Evolutionary conservation across 1,140 invertebrate species (phyloP).

Genomic region (Ditylenchus dipsaci): DNA sequence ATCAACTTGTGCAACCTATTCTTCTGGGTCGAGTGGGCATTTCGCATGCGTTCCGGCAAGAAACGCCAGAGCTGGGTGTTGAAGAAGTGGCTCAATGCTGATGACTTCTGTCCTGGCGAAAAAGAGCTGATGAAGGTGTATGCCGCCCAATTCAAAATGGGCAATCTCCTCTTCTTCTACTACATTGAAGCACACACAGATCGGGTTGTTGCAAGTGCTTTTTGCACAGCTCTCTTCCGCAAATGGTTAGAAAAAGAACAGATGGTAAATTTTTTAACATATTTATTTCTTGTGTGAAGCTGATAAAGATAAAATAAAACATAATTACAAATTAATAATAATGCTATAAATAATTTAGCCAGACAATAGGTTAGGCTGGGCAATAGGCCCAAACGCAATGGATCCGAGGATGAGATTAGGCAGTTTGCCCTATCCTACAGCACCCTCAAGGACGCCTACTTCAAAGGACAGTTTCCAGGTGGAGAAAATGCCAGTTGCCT

Average conservation of each 20-base stretch:
- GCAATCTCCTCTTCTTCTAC: constrained; percentile 30
- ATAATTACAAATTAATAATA: too few relatives aligned
- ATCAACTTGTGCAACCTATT: constrained; percentile 23
- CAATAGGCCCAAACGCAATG: too few relatives aligned
- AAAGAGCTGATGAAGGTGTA: constrained; percentile 18
- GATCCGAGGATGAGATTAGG: too few relatives aligned
- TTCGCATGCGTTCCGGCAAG: constrained; percentile 18
- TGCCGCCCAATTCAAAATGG: constrained; percentile 17
- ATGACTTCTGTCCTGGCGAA: constrained; percentile 21
- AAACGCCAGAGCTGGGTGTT: constrained; percentile 23
- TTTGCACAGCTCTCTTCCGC: constrained; percentile 26
- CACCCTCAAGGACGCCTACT: too few relatives aligned
- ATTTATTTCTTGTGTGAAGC: too few relatives aligned
- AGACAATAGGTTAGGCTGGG: too few relatives aligned
- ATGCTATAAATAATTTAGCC: too few relatives aligned
- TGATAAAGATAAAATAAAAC: too few relatives aligned
- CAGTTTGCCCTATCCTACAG: too few relatives aligned
- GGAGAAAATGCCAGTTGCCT: too few relatives aligned
- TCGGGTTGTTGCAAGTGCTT: constrained; percentile 26
- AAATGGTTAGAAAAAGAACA: constrained; percentile 24
- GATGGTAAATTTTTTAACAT: too few relatives aligned
- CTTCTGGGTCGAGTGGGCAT: constrained; percentile 26
- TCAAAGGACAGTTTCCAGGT: too few relatives aligned
- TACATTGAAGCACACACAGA: constrained; percentile 35
- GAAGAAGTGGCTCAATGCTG: constrained; percentile 24